These are phyloP conservation scores for Ciona savignyi DNA, from an alignment of 23 tunicate genomes.

Conservation along the genomic window DNA sequence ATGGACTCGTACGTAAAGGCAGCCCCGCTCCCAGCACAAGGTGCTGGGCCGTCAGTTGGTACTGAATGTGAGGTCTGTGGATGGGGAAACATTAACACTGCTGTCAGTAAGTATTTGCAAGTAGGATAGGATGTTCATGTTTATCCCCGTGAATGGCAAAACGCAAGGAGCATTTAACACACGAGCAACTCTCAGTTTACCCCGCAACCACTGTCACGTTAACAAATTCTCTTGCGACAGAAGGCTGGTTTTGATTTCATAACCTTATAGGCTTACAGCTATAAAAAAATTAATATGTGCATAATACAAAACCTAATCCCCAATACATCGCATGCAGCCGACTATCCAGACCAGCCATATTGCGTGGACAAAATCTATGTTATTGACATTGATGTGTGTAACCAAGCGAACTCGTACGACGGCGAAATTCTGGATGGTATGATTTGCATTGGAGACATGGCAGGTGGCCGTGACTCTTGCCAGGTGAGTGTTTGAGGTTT, in stretches of 20 bases:
- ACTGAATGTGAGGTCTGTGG: conserved; percentile 59
- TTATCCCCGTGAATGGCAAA: no score
- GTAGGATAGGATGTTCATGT: no score
- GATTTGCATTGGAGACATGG: conserved; percentile 49
- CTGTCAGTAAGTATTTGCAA: no score
- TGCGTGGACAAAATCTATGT: conserved; percentile 19
- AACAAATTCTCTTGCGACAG: no score
- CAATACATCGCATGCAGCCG: no score
- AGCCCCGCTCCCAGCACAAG: conserved; percentile 8
- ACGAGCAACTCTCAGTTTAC: no score
- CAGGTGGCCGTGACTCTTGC: conserved; percentile 46
- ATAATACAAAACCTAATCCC: no score
- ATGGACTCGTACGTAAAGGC: conserved; percentile 43
- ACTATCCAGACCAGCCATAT: conserved; percentile 21
- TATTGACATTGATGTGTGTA: conserved; percentile 21
- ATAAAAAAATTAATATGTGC: no score
- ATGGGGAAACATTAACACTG: conserved; percentile 86
- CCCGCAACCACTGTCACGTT: no score
- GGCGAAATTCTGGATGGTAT: conserved; percentile 39
- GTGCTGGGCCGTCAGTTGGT: conserved; percentile 18
- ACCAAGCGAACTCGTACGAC: conserved; percentile 20
- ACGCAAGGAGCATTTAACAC: no score
- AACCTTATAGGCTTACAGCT: no score
- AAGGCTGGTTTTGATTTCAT: no score
- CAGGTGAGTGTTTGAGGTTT: conserved; percentile 16